Base-by-base conservation (phyloP, 2,888 invertebrate species). In the Prosopocoilus inquinatus region DNA sequence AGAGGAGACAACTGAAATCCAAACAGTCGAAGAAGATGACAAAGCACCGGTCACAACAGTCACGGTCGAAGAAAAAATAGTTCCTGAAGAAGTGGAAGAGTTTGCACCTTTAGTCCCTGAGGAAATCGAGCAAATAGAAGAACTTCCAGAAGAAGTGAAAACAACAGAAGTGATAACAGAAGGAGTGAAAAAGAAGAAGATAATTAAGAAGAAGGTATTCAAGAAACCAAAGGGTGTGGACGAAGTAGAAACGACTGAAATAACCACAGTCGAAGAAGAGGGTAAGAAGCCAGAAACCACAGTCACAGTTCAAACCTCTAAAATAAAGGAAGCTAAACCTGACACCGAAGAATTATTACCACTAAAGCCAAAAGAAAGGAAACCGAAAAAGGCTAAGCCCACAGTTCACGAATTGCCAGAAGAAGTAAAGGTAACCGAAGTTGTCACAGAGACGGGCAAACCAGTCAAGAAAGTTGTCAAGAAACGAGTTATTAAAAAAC, bases 11-110 rank as follows among this genome's bases (percentile, higher is more conserved):
- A 59, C 65, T 47, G 78, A 77, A 69, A 69, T 72, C 39, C 63
- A 68, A 20, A 70, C 70, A 62, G 67, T 74, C 1, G 63, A 43
- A 57, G 74, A 67, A 43, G 64, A 65, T 32, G 63, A 60, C 8
- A 66, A 74, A 52, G 72, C 70, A 0, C 77, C 77, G 57, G 61
- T 72, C 63, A 72, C 59, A 0, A 71, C 73, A 3, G 77, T 81
- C n/a, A 61, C 64, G 28, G 67, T 66, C 5, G 43, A 55, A 15
- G 57, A 55, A 56, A 53, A 55, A 36, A n/a, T 39, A 9, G 53
- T 67, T 16, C 64, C 60, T 2, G 59, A 51, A 43, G 54, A 52
- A 53, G 8, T 28, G 47, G 39, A 57, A 8, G 47, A 56, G 45
- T 36, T 48, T 9, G n/a, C 28, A 41, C 60, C 35, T 32, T 68